Base-by-base conservation (phyloP, 2,113 vertebrate genomes). In the Raphicerus campestris region DNA sequence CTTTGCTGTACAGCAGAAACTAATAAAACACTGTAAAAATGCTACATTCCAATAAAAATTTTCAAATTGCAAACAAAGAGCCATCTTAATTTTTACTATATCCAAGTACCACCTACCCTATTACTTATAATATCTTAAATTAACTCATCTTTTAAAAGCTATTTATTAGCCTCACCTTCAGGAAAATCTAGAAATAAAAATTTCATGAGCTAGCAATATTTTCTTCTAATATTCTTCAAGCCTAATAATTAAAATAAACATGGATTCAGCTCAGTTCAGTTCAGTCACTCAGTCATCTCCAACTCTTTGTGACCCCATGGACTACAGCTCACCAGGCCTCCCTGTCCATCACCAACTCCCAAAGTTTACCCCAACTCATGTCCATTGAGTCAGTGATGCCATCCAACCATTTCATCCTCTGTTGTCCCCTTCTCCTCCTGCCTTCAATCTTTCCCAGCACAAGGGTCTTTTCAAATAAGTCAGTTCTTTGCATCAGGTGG, bases 191-290 rank as follows among this genome's bases (percentile, higher is more conserved):
- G 32, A 89, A 89, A 81, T 63, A 55, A 89, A 3, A 92, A 24
- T 82, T 93, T 86, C 20, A 26, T 49, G 42, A 24, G 26, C 9
- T 87, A 66, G 78, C 53, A 82, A 56, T 30, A 78, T 56, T 92
- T 89, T 82, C 63, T 86, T 92, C 35, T 93, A 93, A 70, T 78
- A 84, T 86, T 75, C 49, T 86, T 94, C 32, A 96, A 93, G 70
- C 14, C 58, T 47, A 35, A 19, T n/a, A 75, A 94, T 87, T 51
- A 88, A 86, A 91, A 85, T 73, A 20, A 84, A 90, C 28, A 82
- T 35, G 61, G 15, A 66, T n/a, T n/a, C 32, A 66, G 60, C 32
- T 32, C 30, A 32, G 61, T 63, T 63, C 61, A 63, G 15, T n/a
- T n/a, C 58, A 61, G 58, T 61, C 6, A 32, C 30, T 13, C 15